Base-by-base conservation (phyloP, 2,888 invertebrate species). In the Blomia tropicalis region DNA sequence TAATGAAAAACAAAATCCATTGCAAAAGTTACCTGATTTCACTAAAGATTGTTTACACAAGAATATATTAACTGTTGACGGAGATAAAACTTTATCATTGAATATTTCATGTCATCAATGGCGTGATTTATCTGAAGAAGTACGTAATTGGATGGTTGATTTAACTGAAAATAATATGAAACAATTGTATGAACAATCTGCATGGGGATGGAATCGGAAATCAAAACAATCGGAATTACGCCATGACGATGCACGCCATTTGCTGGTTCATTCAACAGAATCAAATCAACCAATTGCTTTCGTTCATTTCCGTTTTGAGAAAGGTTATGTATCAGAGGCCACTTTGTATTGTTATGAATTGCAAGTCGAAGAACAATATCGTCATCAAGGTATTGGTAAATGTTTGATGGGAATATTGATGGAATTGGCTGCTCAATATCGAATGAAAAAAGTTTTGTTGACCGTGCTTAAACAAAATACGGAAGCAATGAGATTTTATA, bases 301-400 rank as follows among this genome's bases (percentile, higher is more conserved):
- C 73, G 81, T 82, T 60, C 87, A 88, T 75, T 87, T 87, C 73
- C 77, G 87, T 71, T 87, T 87, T 75, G 87, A 87, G 72, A 77
- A 87, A 75, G 87, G 88, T 71, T 81, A 81, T 72, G 77, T 80
- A 58, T 82, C 83, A 70, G 72, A 73, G 31, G 71, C 67, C 70
- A 86, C 87, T 4, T 73, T 87, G 5, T 87, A 87, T 73, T 85
- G 85, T 73, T 92, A 91, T 76, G 91, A 91, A 74, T 79, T 91
- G 66, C 91, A 92, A 74, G 77, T 91, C 68, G 83, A 83, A 71
- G 74, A 79, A 59, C 76, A 75, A 11, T 80, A 81, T 31, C 80
- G 85, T 66, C 78, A 86, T 65, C 83, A 83, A 73, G 89, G 89
- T 11, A 77, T 91, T 47, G 91, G 91, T 3, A 83, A 83, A 71